Base-by-base conservation (phyloP, 2,797 vertebrate species). In the Clarias platycephalus region DNA sequence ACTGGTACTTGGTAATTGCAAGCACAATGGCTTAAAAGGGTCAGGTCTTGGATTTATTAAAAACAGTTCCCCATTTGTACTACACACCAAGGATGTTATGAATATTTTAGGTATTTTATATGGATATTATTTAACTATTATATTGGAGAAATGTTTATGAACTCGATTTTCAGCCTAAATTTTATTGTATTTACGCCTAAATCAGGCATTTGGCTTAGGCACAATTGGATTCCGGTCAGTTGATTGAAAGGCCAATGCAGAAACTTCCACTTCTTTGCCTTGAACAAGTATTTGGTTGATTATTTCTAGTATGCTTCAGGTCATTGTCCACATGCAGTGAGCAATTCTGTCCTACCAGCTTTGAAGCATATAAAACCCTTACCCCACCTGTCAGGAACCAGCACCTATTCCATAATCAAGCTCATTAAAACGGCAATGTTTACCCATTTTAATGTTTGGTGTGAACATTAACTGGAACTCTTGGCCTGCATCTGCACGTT, bases 161-260 rank as follows among this genome's bases (percentile, higher is more conserved):
- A 2, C 24, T 74, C 71, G 5, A 12, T 22, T 24, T 60, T 58
- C 26, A 22, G 2, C 9, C 62, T 62, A 16, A 3, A 78, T 37
- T 37, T 63, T 31, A 85, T 72, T 70, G 26, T 67, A 67, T 89
- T 89, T 82, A 84, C 82, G 88, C 85, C 24, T 84, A 85, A 79
- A 91, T 91, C 75, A 53, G 83, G 49, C 18, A 58, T 76, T 58
- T 76, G 5, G 16, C 8, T 55, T 13, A 26, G 24, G 49, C 49
- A 18, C 49, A 75, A 1, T 28, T 55, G 49, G 16, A 53, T 53
- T 71, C 49, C 1, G 2, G 3, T 28, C 49, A 28, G 49, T 16
- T 55, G 49, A 18, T 20, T 49, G 13, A 74, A 44, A 53, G 24
- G 2, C 34, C 34, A 44, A 44, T 8, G 10, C 6, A 67, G 28